A percentile compares a stretch with the other conserved stretches of the same genome.
Conservation (phyloP, 1,140 invertebrate species). For the Polyergus mexicanus region DNA sequence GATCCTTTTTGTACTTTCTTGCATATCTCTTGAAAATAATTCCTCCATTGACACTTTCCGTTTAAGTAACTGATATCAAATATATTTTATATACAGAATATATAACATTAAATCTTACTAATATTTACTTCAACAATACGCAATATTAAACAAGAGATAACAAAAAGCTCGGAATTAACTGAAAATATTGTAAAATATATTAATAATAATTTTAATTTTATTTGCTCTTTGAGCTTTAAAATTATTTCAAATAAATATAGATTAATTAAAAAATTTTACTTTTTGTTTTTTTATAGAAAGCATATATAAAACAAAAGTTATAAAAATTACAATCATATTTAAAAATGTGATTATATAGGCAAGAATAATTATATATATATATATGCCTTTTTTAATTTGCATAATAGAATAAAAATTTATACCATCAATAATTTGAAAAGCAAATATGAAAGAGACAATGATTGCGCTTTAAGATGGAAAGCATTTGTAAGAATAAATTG, state of each 20-base stretch:
- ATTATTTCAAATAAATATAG: neutral
- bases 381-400: neutral
- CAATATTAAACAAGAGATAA: neutral
- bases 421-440: neutral
- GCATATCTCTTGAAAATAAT: slow-evolving; percentile 37
- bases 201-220: neutral
- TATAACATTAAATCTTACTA: slow-evolving; percentile 21
- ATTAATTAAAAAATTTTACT: neutral
- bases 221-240: neutral
- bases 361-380: no score
- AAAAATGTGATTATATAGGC: no score
- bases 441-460: neutral
- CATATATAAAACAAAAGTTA: no score
- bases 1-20: slow-evolving; percentile 5
- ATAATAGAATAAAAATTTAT: neutral
- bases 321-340: neutral
- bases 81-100: neutral
- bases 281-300: no score
- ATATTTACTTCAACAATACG: neutral
- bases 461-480: neutral
- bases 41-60: slow-evolving; percentile 26
- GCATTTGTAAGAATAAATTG: slow-evolving; percentile 24
- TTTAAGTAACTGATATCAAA: slow-evolving; percentile 33
- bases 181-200: neutral
- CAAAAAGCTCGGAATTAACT: neutral